Conservation (phyloP, 2,888 invertebrate species). For the Caenorhabditis doughertyi region DNA sequence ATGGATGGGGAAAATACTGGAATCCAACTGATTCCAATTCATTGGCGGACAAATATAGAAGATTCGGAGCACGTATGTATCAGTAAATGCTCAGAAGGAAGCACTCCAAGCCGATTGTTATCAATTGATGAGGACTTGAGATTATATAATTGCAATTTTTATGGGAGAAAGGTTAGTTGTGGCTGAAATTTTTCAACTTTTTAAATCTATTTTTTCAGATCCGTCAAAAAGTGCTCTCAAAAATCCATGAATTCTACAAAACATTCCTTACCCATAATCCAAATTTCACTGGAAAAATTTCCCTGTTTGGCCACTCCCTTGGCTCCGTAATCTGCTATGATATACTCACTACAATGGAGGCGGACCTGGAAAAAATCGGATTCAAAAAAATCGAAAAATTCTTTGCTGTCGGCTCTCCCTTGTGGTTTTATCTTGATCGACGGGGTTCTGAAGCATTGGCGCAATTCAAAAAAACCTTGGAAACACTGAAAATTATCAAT, state of each 20-base stretch:
- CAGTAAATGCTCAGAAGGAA: not conserved
- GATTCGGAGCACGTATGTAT: not conserved
- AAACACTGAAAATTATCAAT: not conserved
- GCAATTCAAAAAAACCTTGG: not conserved
- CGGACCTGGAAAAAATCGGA: not conserved
- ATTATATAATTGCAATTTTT: not conserved
- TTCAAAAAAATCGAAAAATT: not conserved
- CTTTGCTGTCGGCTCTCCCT: not conserved
- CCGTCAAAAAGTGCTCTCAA: not conserved
- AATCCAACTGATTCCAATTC: not conserved
- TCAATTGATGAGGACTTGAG: not conserved
- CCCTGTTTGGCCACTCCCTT: not conserved
- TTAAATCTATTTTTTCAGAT: not conserved
- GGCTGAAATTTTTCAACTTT: not conserved
- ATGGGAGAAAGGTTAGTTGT: not conserved
- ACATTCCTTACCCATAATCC: not conserved
- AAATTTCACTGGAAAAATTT: not conserved
- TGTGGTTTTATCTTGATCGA: not conserved
- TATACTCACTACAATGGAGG: not conserved
- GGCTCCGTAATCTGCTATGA: constrained; percentile 4
- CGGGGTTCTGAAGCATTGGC: not conserved
- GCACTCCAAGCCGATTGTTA: too few relatives aligned
- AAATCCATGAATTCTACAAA: not conserved
- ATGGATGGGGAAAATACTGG: not conserved
- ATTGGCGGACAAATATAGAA: not conserved